Evolutionary conservation across 2,113 vertebrate genomes (phyloP).

Genomic region (Eclectus roratus): DNA sequence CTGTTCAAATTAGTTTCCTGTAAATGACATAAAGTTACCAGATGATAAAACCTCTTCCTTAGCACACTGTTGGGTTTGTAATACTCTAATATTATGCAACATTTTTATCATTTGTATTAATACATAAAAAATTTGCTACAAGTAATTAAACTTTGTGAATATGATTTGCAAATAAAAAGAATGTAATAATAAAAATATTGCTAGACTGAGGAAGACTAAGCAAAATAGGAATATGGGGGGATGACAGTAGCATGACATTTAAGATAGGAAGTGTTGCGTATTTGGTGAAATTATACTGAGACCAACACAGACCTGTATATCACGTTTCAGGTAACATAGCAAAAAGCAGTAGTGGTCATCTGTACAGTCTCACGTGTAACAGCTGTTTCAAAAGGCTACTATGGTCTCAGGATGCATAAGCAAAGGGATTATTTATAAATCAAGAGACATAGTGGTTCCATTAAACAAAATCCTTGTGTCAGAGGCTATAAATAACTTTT

Average conservation of each 20-base stretch:
- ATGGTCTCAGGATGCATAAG: background rate
- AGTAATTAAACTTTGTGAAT: background rate
- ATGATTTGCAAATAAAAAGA: background rate
- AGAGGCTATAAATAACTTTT: background rate
- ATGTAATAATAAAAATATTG: background rate
- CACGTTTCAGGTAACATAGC: rapidly evolving
- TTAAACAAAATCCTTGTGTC: background rate
- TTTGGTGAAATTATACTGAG: background rate
- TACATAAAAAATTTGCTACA: background rate
- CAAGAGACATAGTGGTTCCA: background rate
- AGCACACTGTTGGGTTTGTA: background rate
- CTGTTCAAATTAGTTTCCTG: background rate
- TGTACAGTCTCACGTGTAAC: background rate
- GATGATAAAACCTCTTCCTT: background rate
- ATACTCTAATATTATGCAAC: background rate
- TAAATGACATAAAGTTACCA: background rate
- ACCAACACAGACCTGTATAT: background rate
- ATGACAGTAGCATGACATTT: background rate
- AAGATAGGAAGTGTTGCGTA: background rate
- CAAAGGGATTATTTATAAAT: background rate
- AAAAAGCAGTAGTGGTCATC: background rate
- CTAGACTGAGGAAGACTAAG: background rate
- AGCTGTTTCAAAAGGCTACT: background rate
- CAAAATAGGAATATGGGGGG: background rate
- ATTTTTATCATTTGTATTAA: background rate